Evolutionary conservation across 2,888 invertebrate species (phyloP), one percentile per base, ranked within the genome.

Genomic region (Cartodere bifasciata): DNA sequence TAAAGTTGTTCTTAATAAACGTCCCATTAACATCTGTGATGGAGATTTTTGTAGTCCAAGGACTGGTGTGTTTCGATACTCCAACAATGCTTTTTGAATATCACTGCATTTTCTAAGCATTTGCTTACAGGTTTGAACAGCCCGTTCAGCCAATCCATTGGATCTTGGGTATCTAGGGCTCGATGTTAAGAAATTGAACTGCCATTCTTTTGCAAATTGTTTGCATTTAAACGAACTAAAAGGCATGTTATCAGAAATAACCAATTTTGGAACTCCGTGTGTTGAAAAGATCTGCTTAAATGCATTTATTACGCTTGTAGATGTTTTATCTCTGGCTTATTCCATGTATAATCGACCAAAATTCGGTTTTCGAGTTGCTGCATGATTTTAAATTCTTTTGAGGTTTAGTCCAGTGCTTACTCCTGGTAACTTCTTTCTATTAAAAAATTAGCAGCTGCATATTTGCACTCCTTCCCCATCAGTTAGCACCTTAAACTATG

Each of bases 121-220:
- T n/a, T n/a, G n/a, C 21, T 35, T 35, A 9, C 21, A 9, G 16
- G 27, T 35, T 11, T 23, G 3, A n/a, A 35, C 35, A 12, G 14
- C 26, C 16, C 23, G 32, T 13, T 42, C 40, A 13, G 42, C 32
- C 32, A 41, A 35, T 7, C 38, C 39, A 32, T 43, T 43, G 12
- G 30, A 36, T 15, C 23, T 27, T 7, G 41, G 42, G 16, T 41
- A 40, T 16, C 31, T 16, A 10, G 41, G 44, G 29, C 41, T 41
- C 14, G 32, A 28, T n/a, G 29, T 31, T 13, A 7, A 28, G 21
- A 42, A n/a, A 27, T 37, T 20, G 34, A 42, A 39, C 29, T 33
- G 28, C 34, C 32, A 42, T 4, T 39, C 24, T 14, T 31, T 30
- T 11, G 33, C 30, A 38, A 43, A 43, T 14, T 35, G 13, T 25